Conservation (phyloP, 92 coral and sea anemone genomes). For the Epizoanthus fatuus region DNA sequence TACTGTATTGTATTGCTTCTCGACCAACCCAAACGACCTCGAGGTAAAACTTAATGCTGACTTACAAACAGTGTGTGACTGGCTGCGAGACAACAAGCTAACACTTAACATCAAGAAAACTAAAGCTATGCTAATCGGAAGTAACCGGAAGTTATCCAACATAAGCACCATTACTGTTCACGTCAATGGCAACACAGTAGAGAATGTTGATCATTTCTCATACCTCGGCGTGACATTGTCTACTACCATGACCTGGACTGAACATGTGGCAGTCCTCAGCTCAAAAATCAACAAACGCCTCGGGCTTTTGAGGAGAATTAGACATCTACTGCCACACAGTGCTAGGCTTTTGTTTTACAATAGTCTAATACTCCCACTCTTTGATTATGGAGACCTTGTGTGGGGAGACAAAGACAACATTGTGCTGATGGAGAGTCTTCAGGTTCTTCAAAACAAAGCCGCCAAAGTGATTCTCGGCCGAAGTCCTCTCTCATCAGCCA, state of each 20-base stretch:
- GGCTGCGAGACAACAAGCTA: slow-evolving; percentile 27
- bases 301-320: slow-evolving; percentile 25
- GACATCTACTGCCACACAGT: not conserved
- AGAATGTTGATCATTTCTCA: slow-evolving; percentile 29
- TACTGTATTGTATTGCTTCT: slow-evolving; percentile 45
- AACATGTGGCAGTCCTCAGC: slow-evolving; percentile 25
- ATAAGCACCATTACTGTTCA: slow-evolving; percentile 22
- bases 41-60: slow-evolving; percentile 34
- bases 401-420: too few relatives aligned
- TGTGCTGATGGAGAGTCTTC: too few relatives aligned
- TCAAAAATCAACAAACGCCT: slow-evolving; percentile 37
- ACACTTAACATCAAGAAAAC: slow-evolving; percentile 22
- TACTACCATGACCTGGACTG: slow-evolving; percentile 44
- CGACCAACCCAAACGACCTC: slow-evolving; percentile 21
- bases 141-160: slow-evolving; percentile 38
- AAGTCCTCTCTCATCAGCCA: slow-evolving; percentile 2
- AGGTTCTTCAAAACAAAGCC: not conserved
- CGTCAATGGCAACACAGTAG: slow-evolving; percentile 29
- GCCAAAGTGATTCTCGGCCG: slow-evolving; percentile 6
- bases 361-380: too few relatives aligned
- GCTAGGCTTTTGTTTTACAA: too few relatives aligned
- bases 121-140: slow-evolving; percentile 25
- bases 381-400: too few relatives aligned
- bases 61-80: slow-evolving; percentile 22
- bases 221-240: slow-evolving; percentile 45